These are phyloP conservation scores for Marcusenius ussheri DNA, from an alignment of 2,113 vertebrate genomes.

Conservation along the genomic window DNA sequence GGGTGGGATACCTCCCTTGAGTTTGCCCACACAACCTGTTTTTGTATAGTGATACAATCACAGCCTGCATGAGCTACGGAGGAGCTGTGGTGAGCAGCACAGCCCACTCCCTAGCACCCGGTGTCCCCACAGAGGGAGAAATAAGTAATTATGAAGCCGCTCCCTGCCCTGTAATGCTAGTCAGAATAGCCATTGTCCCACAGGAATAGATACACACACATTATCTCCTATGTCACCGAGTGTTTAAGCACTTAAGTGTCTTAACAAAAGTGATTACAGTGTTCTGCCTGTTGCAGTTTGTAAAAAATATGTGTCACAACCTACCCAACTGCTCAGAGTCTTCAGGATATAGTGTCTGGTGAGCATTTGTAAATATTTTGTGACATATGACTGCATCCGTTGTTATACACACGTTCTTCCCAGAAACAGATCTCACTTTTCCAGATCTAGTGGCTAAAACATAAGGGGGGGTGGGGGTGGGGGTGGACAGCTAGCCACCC, in stretches of 20 bases:
- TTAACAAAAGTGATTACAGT: constrained; percentile 22
- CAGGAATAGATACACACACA: constrained; percentile 48
- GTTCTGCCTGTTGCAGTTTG: neutral
- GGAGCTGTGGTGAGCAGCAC: constrained; percentile 43
- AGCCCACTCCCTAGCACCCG: constrained; percentile 55
- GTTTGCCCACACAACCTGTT: neutral
- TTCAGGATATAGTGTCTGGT: neutral
- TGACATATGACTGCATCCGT: neutral
- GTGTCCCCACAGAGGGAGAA: constrained; percentile 32
- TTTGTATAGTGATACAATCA: constrained; percentile 19
- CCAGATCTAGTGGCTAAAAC: neutral
- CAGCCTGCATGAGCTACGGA: constrained; percentile 46
- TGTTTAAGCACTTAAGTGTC: constrained; percentile 46
- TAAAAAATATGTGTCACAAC: neutral
- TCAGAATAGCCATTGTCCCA: constrained; percentile 58
- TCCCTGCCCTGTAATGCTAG: constrained; percentile 48
- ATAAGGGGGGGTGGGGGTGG: neutral
- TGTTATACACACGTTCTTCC: neutral
- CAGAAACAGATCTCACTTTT: neutral
- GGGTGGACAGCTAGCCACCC: neutral
- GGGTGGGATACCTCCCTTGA: neutral
- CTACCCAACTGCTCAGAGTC: neutral
- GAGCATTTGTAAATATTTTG: neutral
- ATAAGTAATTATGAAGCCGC: constrained; percentile 58
- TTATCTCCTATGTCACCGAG: constrained; percentile 45